Conservation (phyloP, 2,888 invertebrate genomes). For the Sphaerophoria taeniata region DNA sequence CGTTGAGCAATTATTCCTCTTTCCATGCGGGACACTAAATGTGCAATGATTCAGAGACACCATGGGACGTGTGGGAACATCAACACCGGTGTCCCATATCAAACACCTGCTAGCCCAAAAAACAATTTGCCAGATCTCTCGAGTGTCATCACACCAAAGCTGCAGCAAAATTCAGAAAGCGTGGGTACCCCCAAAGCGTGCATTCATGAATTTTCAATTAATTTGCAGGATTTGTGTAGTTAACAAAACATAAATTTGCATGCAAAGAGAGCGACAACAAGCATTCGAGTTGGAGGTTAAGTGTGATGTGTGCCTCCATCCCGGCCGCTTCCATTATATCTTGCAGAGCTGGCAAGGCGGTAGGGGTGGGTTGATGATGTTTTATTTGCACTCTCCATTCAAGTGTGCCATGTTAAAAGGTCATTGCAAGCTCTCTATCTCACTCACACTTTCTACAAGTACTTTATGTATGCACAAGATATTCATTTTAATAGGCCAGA, state of each 20-base stretch:
- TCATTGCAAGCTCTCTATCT: constrained; percentile 4
- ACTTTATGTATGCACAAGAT: constrained; percentile 64
- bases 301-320: no score
- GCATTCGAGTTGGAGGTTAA: constrained; percentile 19
- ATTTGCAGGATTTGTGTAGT: constrained; percentile 71
- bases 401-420: constrained; percentile 53
- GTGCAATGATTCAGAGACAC: constrained; percentile 66
- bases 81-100: neutral
- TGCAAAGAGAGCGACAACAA: constrained; percentile 25
- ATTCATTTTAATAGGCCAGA: constrained; percentile 69
- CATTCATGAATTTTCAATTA: constrained; percentile 73
- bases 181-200: constrained; percentile 16
- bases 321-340: neutral
- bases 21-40: constrained; percentile 66
- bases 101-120: neutral
- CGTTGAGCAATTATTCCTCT: constrained; percentile 58
- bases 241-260: constrained; percentile 74
- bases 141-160: constrained; percentile 19
- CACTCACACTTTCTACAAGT: constrained; percentile 12
- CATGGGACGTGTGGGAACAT: constrained; percentile 42
- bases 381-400: constrained; percentile 68
- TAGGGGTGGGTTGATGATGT: constrained; percentile 50
- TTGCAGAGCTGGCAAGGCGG: constrained; percentile 18
- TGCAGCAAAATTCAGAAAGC: constrained; percentile 5
- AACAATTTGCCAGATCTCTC: constrained; percentile 37